Evolutionary conservation across 2,888 invertebrate genomes (phyloP).

Genomic region (Iphiclides podalirius): DNA sequence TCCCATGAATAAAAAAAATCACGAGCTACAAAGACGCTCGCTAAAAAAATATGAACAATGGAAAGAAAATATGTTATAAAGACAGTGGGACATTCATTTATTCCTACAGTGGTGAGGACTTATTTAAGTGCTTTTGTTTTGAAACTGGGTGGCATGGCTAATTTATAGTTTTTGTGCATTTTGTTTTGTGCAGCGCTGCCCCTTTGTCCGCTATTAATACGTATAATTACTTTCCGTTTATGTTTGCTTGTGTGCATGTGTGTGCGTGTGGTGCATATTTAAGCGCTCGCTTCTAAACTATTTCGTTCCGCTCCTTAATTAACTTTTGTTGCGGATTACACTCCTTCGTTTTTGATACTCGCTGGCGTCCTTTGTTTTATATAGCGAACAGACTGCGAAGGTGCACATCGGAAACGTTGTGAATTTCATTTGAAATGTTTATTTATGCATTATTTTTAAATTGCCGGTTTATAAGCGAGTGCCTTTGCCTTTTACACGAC

Average conservation of each 20-base stretch:
- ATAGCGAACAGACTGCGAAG: too few species aligned
- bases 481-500: too few species aligned
- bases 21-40: constrained; percentile 6
- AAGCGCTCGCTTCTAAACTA: neutral
- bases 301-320: neutral
- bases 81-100: constrained; percentile 8
- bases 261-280: neutral
- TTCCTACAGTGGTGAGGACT: constrained; percentile 12
- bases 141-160: constrained; percentile 15
- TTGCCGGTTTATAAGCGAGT: too few species aligned
- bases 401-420: too few species aligned
- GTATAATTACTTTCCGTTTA: constrained; percentile 8
- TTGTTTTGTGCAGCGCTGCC: constrained; percentile 6
- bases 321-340: neutral
- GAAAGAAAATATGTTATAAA: constrained; percentile 7
- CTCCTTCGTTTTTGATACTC: neutral
- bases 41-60: constrained; percentile 10
- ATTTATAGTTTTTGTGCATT: constrained; percentile 20
- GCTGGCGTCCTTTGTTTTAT: constrained; percentile 1
- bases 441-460: too few species aligned
- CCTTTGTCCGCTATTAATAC: constrained; percentile 12
- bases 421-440: too few species aligned
- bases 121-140: constrained; percentile 16
- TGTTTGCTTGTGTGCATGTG: neutral
- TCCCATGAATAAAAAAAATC: constrained; percentile 12